Conservation (phyloP, 2,888 invertebrate species). For the Pandemis corylana region DNA sequence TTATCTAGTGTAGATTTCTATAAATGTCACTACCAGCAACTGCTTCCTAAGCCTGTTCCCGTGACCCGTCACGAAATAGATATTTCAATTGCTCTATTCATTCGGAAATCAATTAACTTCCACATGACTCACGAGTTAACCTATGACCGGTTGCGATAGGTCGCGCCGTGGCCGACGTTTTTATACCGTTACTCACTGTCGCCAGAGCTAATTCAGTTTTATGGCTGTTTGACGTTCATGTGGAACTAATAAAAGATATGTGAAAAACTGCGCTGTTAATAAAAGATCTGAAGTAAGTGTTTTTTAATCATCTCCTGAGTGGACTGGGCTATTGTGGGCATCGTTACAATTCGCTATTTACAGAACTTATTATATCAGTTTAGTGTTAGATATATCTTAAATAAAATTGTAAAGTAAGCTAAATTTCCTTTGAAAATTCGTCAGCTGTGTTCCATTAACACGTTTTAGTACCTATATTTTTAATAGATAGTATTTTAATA, state of each 20-base stretch:
- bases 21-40: background rate
- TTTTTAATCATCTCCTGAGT: background rate
- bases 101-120: conserved; percentile 7
- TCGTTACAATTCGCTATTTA: background rate
- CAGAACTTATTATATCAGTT: background rate
- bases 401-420: too few relatives aligned
- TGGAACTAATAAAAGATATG: conserved; percentile 9
- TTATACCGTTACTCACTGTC: conserved; percentile 21
- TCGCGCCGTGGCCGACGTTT: conserved; percentile 20
- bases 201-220: conserved; percentile 5
- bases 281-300: background rate
- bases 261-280: background rate
- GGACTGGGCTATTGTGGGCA: background rate
- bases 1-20: too few relatives aligned
- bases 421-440: conserved; percentile 3
- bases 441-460: background rate
- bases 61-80: background rate
- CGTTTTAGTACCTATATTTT: background rate
- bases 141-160: conserved; percentile 33
- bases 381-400: background rate
- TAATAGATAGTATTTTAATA: background rate
- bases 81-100: background rate
- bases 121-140: conserved; percentile 24
- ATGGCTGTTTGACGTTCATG: background rate
- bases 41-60: background rate